phyloP scores from a whole-genome alignment of 2,888 invertebrate genomes.

The Rhimphoctona megacephalus region DNA sequence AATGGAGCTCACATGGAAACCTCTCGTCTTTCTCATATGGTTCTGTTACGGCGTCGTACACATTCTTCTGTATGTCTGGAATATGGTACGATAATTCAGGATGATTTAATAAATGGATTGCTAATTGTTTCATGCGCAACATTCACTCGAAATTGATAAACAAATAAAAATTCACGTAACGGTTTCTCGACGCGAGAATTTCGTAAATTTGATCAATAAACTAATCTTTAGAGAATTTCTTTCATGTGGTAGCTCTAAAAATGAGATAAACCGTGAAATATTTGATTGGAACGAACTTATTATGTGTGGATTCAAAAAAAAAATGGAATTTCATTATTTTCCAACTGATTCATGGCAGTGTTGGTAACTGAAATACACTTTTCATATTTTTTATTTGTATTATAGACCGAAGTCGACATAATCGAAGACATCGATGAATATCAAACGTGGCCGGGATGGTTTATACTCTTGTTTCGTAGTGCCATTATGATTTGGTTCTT shows the following conservation, averaged over 20 bases:
- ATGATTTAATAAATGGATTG: not conserved
- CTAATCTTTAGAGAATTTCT: too few relatives aligned
- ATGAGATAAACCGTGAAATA: too few relatives aligned
- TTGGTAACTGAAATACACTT: not conserved
- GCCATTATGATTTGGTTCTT: conserved; percentile 96
- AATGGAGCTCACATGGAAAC: conserved; percentile 94
- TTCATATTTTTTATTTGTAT: not conserved
- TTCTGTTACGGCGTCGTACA: conserved; percentile 96
- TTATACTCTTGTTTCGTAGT: conserved; percentile 94
- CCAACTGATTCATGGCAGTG: not conserved
- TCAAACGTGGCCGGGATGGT: conserved; percentile 99
- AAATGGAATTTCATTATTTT: not conserved
- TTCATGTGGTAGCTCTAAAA: too few relatives aligned
- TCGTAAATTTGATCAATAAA: too few relatives aligned
- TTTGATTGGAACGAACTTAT: not conserved
- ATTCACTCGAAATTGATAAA: not conserved
- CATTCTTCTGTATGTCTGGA: conserved; percentile 97
- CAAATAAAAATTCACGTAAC: too few relatives aligned
- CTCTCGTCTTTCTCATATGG: conserved; percentile 95
- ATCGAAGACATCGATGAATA: conserved; percentile 98
- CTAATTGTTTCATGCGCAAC: not conserved
- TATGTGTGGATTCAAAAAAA: not conserved
- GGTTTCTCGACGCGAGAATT: too few relatives aligned
- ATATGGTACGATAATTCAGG: conserved; percentile 90
- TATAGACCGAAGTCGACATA: conserved; percentile 96